These are phyloP conservation scores for Carcina quercana DNA, from an alignment of 2,888 invertebrate genomes.

Conservation along the genomic window DNA sequence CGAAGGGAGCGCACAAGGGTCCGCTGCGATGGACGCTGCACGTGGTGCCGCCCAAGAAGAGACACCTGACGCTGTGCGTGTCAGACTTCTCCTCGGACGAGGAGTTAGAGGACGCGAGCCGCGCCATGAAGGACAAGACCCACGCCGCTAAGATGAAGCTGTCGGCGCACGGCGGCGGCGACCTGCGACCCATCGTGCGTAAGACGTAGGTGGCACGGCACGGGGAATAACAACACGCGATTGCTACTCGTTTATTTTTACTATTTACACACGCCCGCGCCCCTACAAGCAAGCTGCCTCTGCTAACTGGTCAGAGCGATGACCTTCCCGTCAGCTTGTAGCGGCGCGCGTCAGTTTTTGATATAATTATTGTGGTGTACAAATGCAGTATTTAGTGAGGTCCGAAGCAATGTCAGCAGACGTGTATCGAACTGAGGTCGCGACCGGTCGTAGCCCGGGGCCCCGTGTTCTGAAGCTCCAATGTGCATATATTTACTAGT, in stretches of 20 bases:
- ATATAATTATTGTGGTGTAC: constrained; percentile 42
- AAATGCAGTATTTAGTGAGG: constrained; percentile 42
- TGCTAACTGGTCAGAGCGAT: no score
- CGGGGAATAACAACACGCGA: constrained; percentile 12
- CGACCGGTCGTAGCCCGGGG: constrained; percentile 31
- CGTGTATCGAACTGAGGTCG: constrained; percentile 42
- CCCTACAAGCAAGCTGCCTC: constrained; percentile 31
- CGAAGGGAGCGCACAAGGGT: constrained; percentile 43
- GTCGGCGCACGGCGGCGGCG: constrained; percentile 63
- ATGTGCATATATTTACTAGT: constrained; percentile 66
- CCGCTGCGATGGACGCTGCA: constrained; percentile 55
- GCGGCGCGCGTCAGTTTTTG: constrained; percentile 43
- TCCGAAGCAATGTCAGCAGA: constrained; percentile 32
- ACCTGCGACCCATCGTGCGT: constrained; percentile 56
- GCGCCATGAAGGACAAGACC: constrained; percentile 50
- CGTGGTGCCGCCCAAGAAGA: constrained; percentile 53
- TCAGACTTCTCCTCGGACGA: constrained; percentile 63
- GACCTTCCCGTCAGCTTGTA: constrained; percentile 27
- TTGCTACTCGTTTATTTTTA: constrained; percentile 30
- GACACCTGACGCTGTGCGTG: constrained; percentile 51
- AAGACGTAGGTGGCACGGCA: constrained; percentile 36
- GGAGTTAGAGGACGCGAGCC: constrained; percentile 37
- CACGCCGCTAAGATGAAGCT: constrained; percentile 47
- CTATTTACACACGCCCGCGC: constrained; percentile 30
- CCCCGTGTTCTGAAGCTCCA: constrained; percentile 35